Evolutionary conservation across 2,888 invertebrate species (phyloP).

Genomic region (Deroplatys truncata): DNA sequence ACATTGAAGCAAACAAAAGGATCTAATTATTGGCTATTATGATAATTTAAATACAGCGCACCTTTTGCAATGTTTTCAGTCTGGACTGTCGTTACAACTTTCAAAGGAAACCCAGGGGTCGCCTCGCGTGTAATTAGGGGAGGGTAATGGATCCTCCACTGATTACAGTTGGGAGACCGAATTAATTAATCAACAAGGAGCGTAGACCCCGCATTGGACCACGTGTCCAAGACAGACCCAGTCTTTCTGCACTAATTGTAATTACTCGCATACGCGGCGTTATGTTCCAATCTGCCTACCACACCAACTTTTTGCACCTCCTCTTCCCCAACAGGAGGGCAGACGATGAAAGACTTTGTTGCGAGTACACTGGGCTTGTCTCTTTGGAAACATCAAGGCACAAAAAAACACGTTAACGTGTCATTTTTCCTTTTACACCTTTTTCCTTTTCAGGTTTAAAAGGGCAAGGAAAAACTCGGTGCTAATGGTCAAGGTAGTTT

Average conservation of each 20-base stretch:
- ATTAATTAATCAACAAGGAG: conserved; percentile 14
- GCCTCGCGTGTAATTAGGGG: background rate
- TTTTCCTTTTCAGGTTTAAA: background rate
- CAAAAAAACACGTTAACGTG: background rate
- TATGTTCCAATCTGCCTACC: background rate
- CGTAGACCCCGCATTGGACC: background rate
- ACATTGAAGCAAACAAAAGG: no score
- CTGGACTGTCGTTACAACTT: background rate
- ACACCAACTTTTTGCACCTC: background rate
- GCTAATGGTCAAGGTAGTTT: no score
- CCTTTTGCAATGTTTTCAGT: no score
- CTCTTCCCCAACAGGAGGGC: background rate
- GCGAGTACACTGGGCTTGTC: background rate
- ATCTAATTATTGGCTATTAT: no score
- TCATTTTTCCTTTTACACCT: background rate
- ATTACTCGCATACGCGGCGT: background rate
- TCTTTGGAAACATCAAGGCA: background rate
- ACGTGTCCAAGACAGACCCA: background rate
- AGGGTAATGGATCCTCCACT: background rate
- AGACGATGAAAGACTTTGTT: background rate
- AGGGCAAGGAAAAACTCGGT: no score
- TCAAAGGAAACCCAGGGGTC: background rate
- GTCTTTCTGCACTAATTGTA: background rate
- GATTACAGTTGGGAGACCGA: background rate
- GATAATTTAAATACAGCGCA: no score